phyloP scores from a whole-genome alignment of 2,113 vertebrate species.

The Morone saxatilis region DNA sequence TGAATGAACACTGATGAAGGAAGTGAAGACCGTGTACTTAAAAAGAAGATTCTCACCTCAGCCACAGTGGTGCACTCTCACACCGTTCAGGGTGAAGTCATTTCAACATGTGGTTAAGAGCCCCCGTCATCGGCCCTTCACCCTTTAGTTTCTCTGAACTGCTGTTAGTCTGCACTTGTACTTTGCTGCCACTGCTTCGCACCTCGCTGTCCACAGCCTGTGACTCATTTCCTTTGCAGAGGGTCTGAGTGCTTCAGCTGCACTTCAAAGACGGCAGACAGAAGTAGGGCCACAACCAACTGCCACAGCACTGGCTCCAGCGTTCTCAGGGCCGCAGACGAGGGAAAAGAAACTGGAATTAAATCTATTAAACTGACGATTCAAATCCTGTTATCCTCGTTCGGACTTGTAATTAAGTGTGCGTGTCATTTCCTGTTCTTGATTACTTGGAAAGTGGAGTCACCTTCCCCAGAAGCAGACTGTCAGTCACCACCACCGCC shows the following conservation, averaged over 20 bases:
- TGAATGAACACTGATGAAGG: too few relatives aligned
- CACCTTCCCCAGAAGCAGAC: slow-evolving; percentile 33
- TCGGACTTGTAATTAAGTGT: neutral
- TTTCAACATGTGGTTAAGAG: neutral
- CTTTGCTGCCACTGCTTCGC: neutral
- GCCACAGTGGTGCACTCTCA: neutral
- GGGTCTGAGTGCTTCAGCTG: neutral
- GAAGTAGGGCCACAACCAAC: neutral
- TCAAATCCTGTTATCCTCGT: neutral
- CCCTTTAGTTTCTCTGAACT: slow-evolving; percentile 14
- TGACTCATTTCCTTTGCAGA: slow-evolving; percentile 53
- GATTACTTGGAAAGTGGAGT: slow-evolving; percentile 14
- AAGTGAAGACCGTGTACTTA: too few relatives aligned
- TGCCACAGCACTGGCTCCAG: neutral
- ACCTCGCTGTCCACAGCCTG: slow-evolving; percentile 12
- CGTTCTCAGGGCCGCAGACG: neutral
- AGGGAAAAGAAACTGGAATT: neutral
- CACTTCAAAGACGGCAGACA: neutral
- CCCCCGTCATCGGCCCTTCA: neutral
- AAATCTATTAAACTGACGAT: neutral
- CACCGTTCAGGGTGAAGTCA: neutral
- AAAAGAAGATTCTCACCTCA: neutral
- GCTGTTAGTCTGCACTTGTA: neutral
- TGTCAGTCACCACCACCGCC: slow-evolving; percentile 4
- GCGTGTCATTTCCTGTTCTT: slow-evolving; percentile 20